Evolutionary conservation across 37 sponge, comb jelly and placozoan species (phyloP), one percentile per base, ranked within the genome.

Genomic region (Geodia barretti): DNA sequence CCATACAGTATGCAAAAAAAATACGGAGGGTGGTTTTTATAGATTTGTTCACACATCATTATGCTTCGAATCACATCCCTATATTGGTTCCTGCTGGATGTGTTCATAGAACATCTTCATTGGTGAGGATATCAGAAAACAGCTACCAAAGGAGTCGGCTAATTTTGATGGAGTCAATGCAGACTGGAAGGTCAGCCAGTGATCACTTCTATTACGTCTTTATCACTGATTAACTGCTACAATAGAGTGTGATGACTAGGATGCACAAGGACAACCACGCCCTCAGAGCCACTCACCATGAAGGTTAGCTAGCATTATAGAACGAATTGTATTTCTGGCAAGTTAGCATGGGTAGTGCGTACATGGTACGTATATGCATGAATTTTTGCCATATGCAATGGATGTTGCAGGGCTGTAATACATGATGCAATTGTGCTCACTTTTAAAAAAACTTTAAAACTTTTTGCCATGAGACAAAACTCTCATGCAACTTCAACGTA

Each of bases 81-180:
- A 19, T 11, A 20, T 58, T 19, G 19, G 60, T 58, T 20, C 60
- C 19, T 11, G 17, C 60, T 9, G 3, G 26, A 2, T 24, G 61
- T 35, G 14, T 21, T 69, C 30, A 30, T 83, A 95, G 96, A 98
- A 95, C 70, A 95, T 98, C 41, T 98, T 98, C 73, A 81, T 95
- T 68, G 99, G 99, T 25, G 97, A 98, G 60, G 99, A 98, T 79
- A 98, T 98, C 54, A 87, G 99, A 20, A 92, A 94, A 75, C 99
- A 98, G 87, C 80, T 98, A 21, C 97, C 97, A n/a, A 81, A 86
- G 19, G 99, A 98, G 69, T 90, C 97, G 7, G 80, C 93, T 26
- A 88, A 90, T 21, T 98, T 98, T 88, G 97, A 96, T 79, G 72
- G 36, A 14, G 97, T 98, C 43, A 96, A 96, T 70, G 60, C 26